Evolutionary conservation across 2,888 invertebrate genomes (phyloP).

Genomic region (Xanthia icteritia): DNA sequence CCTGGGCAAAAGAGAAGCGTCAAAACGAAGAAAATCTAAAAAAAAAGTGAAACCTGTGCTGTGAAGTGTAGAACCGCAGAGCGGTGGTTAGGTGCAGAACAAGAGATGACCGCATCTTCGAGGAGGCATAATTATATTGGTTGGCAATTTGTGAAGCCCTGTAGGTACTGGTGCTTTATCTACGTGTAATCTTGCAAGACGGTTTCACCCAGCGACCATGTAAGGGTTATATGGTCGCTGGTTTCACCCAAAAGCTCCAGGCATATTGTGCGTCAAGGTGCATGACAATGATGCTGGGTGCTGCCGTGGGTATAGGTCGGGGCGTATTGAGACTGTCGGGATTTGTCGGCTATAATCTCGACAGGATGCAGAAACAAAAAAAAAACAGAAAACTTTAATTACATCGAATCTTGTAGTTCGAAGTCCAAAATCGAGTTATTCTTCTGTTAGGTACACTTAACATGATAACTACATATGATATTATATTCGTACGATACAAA

Average conservation of each 20-base stretch:
- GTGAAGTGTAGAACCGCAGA: not conserved
- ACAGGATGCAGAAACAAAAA: not conserved
- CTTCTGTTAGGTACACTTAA: not conserved
- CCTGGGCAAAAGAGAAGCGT: not conserved
- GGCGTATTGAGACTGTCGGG: not conserved
- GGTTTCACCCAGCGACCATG: too few relatives aligned
- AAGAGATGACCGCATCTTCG: not conserved
- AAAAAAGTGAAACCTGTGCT: not conserved
- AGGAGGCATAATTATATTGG: not conserved
- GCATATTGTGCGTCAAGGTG: too few relatives aligned
- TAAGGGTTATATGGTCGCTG: too few relatives aligned
- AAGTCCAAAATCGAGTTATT: not conserved
- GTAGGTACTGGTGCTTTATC: not conserved
- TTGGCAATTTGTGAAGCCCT: not conserved
- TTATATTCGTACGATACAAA: too few relatives aligned
- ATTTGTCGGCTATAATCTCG: not conserved
- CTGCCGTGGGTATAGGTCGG: not conserved
- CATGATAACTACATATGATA: not conserved
- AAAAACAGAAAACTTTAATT: not conserved
- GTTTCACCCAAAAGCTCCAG: too few relatives aligned
- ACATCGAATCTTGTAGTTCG: not conserved
- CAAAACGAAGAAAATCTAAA: not conserved
- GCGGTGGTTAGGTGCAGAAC: not conserved
- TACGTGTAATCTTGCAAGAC: not conserved
- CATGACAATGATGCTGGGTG: not conserved